Base-by-base conservation (phyloP, 2,113 vertebrate species). In the Pardalotus punctatus region DNA sequence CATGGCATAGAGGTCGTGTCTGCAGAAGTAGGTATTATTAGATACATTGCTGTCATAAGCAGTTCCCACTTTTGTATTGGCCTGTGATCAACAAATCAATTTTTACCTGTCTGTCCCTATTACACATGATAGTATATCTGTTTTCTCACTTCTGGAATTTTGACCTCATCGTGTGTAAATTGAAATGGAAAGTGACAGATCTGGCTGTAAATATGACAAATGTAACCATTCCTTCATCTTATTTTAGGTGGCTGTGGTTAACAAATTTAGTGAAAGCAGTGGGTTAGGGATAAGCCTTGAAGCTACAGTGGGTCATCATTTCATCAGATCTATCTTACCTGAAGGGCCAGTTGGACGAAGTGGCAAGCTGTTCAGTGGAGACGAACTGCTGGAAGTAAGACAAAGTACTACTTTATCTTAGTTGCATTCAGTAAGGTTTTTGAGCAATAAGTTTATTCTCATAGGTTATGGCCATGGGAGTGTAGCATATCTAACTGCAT, bases 261-360 rank as follows among this genome's bases (percentile, higher is more conserved):
- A 98, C 97, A 99, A 99, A 96, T 99, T 98, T 57, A 99, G 98
- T 7, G 99, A 99, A 98, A 99, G 95, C 98, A 99, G 99, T 29
- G 99, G 99, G 7, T 88, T 99, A 87, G 99, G 99, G 33, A 99
- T 99, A 97, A 99, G 99, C 93, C 98, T 99, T 80, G 99, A 99
- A 96, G 99, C 98, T 72, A 98, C 97, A 61, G 97, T 97, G 18
- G 99, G 99, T 22, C 99, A 99, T 97, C 99, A 99, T 97, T 99
- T 99, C 97, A 99, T 99, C 88, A 98, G 99, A 69, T 99, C 99
- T 29, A 95, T 99, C 31, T 98, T 99, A 74, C 99, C 99, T 0
- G 99, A 99, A 94, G 99, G 99, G 21, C 99, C 99, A 4, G 99
- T 99, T 16, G 99, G 99, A n/a, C 98, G 98, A 93, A 99, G 98